Base-by-base conservation (phyloP, 2,888 invertebrate genomes). In the Exocentrus adspersus region DNA sequence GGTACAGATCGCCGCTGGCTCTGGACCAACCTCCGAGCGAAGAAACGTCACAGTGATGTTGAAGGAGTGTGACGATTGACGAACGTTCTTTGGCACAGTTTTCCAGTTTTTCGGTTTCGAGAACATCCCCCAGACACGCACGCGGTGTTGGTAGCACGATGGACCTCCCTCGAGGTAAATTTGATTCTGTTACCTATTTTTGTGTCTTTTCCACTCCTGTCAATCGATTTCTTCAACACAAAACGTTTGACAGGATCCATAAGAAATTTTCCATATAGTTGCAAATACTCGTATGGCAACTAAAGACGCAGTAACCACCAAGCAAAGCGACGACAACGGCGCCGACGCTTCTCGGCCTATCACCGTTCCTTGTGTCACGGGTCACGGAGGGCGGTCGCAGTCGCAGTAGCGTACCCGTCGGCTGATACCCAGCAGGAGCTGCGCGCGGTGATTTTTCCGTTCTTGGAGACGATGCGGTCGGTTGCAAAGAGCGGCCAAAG, bases 11-110 rank as follows among this genome's bases (percentile, higher is more conserved):
- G n/a, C n/a, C n/a, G n/a, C n/a, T n/a, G n/a, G n/a, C n/a, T n/a
- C n/a, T n/a, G n/a, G n/a, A n/a, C n/a, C n/a, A n/a, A 77, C 79
- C 79, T 78, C 76, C 70, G 74, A 75, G 65, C 63, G 70, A 75
- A 75, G 77, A 78, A n/a, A 78, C 78, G 78, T 77, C 77, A 77
- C 69, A 74, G 64, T 70, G 72, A 73, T 78, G 77, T 71, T 73
- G 72, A 75, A 78, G 77, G 67, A 65, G 64, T 68, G 73, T 69
- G 60, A 58, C 63, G 64, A 65, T 75, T 71, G 77, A 78, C 78
- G 78, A 78, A 70, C 77, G 72, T 71, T 75, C 77, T 75, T 58
- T 69, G 66, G 63, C 72, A 69, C 60, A 69, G 70, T 69, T 74
- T 64, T 60, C 64, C 59, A 64, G 64, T 53, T 56, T 52, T 54